phyloP scores from a whole-genome alignment of 2,888 invertebrate species.

The Sthenelais limicola region DNA sequence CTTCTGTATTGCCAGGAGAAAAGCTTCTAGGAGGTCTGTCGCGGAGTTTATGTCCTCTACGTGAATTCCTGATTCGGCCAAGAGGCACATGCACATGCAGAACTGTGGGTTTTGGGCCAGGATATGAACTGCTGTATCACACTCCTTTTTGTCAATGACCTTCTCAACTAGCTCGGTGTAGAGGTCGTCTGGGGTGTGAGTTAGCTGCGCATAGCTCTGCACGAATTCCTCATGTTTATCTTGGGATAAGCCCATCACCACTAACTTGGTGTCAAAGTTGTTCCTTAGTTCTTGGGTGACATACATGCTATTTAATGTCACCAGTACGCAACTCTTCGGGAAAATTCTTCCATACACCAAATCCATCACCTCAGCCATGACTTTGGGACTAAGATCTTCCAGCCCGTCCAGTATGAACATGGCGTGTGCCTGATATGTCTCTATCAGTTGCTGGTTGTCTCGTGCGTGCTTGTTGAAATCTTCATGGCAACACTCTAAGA shows the following conservation, averaged over 20 bases:
- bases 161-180: slow-evolving; percentile 10
- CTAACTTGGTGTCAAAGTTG: slow-evolving; percentile 43
- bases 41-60: background rate
- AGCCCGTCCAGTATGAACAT: slow-evolving; percentile 64
- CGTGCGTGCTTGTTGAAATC: slow-evolving; percentile 54
- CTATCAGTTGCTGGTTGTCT: slow-evolving; percentile 61
- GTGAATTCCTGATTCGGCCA: slow-evolving; percentile 30
- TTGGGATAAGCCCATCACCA: slow-evolving; percentile 43
- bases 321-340: slow-evolving; percentile 55
- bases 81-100: slow-evolving; percentile 46
- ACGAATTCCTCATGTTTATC: slow-evolving; percentile 41
- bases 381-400: slow-evolving; percentile 49
- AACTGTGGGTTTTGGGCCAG: slow-evolving; percentile 42
- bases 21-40: slow-evolving; percentile 29
- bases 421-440: slow-evolving; percentile 55
- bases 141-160: background rate
- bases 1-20: slow-evolving; percentile 39
- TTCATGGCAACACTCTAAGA: slow-evolving; percentile 58
- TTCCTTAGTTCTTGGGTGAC: slow-evolving; percentile 8
- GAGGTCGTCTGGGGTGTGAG: background rate
- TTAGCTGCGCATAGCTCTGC: slow-evolving; percentile 9
- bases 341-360: slow-evolving; percentile 55
- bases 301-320: slow-evolving; percentile 53
- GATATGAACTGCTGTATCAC: slow-evolving; percentile 10
- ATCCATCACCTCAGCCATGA: slow-evolving; percentile 46